A percentile compares a stretch with the other conserved stretches of the same genome.
Evolutionary conservation across 2,888 invertebrate genomes (phyloP).

Genomic region (Blomia tropicalis): DNA sequence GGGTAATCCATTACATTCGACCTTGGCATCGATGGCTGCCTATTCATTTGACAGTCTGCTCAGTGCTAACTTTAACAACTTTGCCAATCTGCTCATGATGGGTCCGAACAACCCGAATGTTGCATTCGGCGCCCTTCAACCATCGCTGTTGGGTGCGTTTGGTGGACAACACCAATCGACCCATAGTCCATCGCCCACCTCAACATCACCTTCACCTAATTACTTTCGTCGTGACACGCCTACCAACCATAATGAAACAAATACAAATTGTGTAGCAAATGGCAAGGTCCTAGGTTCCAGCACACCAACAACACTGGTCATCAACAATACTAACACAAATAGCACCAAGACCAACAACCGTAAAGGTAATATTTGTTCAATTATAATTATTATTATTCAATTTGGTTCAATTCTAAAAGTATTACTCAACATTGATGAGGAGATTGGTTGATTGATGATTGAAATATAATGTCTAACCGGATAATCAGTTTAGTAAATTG

Average conservation of each 20-base stretch:
- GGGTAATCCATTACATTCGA: background rate
- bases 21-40: slow-evolving; percentile 17
- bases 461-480: too few species aligned
- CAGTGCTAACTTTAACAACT: slow-evolving; percentile 26
- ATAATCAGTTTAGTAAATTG: too few species aligned
- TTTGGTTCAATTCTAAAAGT: too few species aligned
- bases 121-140: background rate
- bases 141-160: slow-evolving; percentile 9
- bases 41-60: slow-evolving; percentile 16
- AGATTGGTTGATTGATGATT: too few species aligned
- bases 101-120: background rate
- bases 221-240: slow-evolving; percentile 18
- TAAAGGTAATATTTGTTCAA: background rate
- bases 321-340: background rate
- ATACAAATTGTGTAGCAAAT: background rate
- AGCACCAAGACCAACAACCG: background rate
- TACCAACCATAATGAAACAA: background rate
- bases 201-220: slow-evolving; percentile 14
- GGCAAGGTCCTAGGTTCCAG: too few species aligned
- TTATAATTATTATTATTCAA: too few species aligned
- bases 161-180: slow-evolving; percentile 22
- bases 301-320: too few species aligned
- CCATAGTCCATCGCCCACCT: slow-evolving; percentile 27
- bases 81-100: slow-evolving; percentile 13
- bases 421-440: too few species aligned